Conservation (phyloP, 2,113 vertebrate genomes). For the Platysteira castanea region DNA sequence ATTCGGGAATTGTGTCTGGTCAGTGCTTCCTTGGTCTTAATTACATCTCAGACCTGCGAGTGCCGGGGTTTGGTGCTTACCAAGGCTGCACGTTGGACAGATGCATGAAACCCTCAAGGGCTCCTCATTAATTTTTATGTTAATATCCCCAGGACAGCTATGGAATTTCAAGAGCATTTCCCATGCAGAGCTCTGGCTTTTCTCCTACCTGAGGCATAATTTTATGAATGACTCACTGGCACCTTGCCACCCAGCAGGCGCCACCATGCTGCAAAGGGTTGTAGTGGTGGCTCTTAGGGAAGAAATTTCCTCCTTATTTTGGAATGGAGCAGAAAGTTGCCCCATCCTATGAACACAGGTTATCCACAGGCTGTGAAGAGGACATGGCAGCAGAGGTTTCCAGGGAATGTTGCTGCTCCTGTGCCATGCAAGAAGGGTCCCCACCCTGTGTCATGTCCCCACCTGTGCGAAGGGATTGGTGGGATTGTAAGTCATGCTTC, state of each 20-base stretch:
- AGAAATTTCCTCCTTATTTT: neutral
- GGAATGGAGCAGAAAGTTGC: neutral
- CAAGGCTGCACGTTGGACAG: neutral
- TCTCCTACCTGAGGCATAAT: neutral
- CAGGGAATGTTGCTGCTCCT: neutral
- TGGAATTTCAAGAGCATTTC: neutral
- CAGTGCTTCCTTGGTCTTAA: neutral
- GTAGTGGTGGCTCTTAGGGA: fast-evolving
- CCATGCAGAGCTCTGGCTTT: neutral
- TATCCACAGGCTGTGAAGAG: neutral
- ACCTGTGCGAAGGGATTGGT: fast-evolving
- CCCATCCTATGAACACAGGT: neutral
- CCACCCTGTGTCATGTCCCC: neutral
- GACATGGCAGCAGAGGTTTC: neutral
- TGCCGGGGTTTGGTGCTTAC: neutral
- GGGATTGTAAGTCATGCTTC: neutral
- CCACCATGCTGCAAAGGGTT: fast-evolving
- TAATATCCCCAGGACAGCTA: neutral
- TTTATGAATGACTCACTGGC: neutral
- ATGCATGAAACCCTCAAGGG: neutral
- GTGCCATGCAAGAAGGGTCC: neutral
- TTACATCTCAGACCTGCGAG: neutral
- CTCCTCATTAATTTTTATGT: neutral
- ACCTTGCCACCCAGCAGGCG: neutral
- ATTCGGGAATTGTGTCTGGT: neutral